Base-by-base conservation (phyloP, 1,140 invertebrate genomes). In the Drosophila paulistorum region DNA sequence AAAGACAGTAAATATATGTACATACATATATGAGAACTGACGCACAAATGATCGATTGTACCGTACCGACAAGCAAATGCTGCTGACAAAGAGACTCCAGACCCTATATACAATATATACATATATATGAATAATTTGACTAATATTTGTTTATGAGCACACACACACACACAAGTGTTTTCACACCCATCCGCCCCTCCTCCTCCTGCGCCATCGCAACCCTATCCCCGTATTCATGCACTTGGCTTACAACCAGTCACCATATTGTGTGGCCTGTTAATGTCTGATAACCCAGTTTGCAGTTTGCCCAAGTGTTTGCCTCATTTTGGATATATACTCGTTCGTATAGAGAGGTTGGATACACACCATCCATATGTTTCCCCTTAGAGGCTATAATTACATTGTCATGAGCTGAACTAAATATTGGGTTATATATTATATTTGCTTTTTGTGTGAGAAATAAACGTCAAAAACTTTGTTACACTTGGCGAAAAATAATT, bases 211-310 rank as follows among this genome's bases (percentile, higher is more conserved):
- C 20, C 20, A 2, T 23, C 2, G 20, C 20, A 5, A 26, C 5
- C 26, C 26, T 30, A 62, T 30, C n/a, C 35, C 33, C 20, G 42
- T 17, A 45, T 57, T 30, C n/a, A 37, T n/a, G 26, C 26, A 35
- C n/a, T 48, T 37, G 35, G 60, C 71, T 71, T 37, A 64, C 74
- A 30, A 62, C 66, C 73, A 42, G 57, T 62, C 35, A 41, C 59
- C 14, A 62, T 30, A 17, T 39, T 13, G 3, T 42, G 14, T 30
- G 5, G 10, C 33, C 33, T 54, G n/a, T 64, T 30, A 64, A 64
- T 74, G 74, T 71, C 72, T 59, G 84, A 84, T 87, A 87, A 78
- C 84, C 84, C 84, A 87, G 74, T 87, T 87, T 87, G 74, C 57
- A 89, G 45, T 51, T 51, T 51, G 45, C 10, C 45, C 84, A 87